Conservation (phyloP, 2,888 invertebrate species). For the Halictus ligatus region DNA sequence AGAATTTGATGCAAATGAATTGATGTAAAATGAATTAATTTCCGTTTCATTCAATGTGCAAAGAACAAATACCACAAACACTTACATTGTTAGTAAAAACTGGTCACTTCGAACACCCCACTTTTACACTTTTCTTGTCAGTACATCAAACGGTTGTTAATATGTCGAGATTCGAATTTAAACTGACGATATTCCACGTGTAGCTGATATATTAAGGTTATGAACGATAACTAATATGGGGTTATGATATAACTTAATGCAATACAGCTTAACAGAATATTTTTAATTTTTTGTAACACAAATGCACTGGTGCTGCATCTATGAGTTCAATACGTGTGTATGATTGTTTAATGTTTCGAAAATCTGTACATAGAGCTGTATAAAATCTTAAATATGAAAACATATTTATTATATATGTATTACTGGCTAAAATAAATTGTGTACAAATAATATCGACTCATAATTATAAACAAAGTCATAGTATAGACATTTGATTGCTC, state of each 20-base stretch:
- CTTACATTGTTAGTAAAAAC: slow-evolving; percentile 41
- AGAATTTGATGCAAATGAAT: neutral
- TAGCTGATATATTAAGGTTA: slow-evolving; percentile 50
- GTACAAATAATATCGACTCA: neutral
- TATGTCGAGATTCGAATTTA: neutral
- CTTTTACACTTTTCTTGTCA: slow-evolving; percentile 20
- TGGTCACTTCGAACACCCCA: slow-evolving; percentile 13
- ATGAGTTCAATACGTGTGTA: neutral
- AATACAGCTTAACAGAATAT: neutral
- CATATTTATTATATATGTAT: neutral
- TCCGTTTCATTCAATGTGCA: slow-evolving; percentile 4
- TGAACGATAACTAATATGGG: slow-evolving; percentile 10
- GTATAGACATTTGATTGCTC: neutral
- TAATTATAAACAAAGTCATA: neutral
- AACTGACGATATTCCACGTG: slow-evolving; percentile 27
- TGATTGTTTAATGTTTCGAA: neutral
- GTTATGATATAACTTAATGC: too few species aligned
- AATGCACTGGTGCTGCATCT: slow-evolving; percentile 19
- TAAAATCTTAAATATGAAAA: neutral
- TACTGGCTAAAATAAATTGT: neutral
- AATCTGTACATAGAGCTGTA: slow-evolving; percentile 9
- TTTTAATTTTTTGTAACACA: neutral
- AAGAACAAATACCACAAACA: neutral
- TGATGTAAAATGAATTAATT: neutral
- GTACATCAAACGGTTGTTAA: neutral